Base-by-base conservation (phyloP, 2,113 vertebrate species). In the Notiomystis cincta region DNA sequence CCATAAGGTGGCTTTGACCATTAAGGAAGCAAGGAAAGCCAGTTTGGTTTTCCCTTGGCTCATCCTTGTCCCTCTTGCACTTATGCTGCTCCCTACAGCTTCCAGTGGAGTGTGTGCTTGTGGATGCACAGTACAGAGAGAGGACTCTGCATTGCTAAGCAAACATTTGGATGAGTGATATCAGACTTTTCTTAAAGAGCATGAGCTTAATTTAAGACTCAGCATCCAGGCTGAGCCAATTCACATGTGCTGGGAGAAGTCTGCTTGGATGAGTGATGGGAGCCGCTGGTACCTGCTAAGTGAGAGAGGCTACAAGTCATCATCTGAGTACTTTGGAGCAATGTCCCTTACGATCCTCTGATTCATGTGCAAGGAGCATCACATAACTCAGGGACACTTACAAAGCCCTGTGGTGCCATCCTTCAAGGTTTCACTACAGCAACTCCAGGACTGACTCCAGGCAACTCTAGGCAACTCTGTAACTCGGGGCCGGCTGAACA, bases 281-380 rank as follows among this genome's bases (percentile, higher is more conserved):
- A 93, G 66, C n/a, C 28, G 45, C 64, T 6, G 15, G 22, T 80
- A 96, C 69, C 94, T 61, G 31, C 61, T 77, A 82, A 94, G 84
- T 33, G 51, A 82, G 72, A 91, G 76, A 73, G 48, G 60, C 83
- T 89, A 53, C 89, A 89, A 84, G 95, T 90, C 84, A 87, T 96
- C 91, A 93, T 61, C 67, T 77, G 79, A 61, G 81, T 85, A 64
- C 87, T 96, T 93, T 72, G 77, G 27, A 94, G 58, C 44, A 31
- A 21, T 42, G 89, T 95, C 89, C 84, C 94, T 94, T 94, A 87
- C 92, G 82, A 93, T 93, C 64, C 83, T 91, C 87, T 95, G 93
- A 96, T 95, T 97, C 92, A 96, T 71, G 87, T 60, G 24, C 78
- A 77, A 89, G 85, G 82, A 96, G 65, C n/a, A 69, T 57, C 87